phyloP scores from a whole-genome alignment of 2,888 invertebrate species.

The Synergus japonicus region DNA sequence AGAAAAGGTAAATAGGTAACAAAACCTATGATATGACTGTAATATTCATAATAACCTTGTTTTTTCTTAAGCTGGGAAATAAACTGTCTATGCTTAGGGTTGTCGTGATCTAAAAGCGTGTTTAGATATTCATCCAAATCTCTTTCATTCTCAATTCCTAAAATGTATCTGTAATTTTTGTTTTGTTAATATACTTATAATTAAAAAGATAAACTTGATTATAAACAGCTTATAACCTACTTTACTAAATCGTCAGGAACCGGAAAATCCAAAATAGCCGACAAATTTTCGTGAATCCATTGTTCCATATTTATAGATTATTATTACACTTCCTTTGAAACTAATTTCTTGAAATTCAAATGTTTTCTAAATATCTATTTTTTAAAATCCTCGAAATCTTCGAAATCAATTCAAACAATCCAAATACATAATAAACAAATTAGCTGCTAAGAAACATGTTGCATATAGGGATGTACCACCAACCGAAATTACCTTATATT shows the following conservation, averaged over 20 bases:
- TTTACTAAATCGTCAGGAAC: constrained; percentile 82
- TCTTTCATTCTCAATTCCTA: constrained; percentile 84
- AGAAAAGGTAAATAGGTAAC: too few species aligned
- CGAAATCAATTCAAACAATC: too few species aligned
- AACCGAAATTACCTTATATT: too few species aligned
- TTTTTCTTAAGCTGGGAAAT: constrained; percentile 79
- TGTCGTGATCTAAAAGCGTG: constrained; percentile 84
- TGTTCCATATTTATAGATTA: constrained; percentile 79
- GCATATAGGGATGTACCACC: too few species aligned
- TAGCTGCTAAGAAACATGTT: too few species aligned
- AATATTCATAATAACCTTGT: constrained; percentile 51
- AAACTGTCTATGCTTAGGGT: constrained; percentile 84
- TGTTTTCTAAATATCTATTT: not conserved
- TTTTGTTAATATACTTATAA: constrained; percentile 56
- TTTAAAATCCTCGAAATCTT: too few species aligned
- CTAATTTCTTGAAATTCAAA: not conserved
- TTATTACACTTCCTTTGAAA: not conserved
- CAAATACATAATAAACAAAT: too few species aligned
- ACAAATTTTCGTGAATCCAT: constrained; percentile 83
- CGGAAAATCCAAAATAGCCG: constrained; percentile 83
- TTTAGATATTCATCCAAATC: constrained; percentile 89
- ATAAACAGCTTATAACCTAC: constrained; percentile 48
- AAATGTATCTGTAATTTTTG: constrained; percentile 82
- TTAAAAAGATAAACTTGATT: not conserved
- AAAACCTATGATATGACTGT: too few species aligned